Conservation (phyloP, 2,797 vertebrate species). For the Typhlichthys eigenmanni region DNA sequence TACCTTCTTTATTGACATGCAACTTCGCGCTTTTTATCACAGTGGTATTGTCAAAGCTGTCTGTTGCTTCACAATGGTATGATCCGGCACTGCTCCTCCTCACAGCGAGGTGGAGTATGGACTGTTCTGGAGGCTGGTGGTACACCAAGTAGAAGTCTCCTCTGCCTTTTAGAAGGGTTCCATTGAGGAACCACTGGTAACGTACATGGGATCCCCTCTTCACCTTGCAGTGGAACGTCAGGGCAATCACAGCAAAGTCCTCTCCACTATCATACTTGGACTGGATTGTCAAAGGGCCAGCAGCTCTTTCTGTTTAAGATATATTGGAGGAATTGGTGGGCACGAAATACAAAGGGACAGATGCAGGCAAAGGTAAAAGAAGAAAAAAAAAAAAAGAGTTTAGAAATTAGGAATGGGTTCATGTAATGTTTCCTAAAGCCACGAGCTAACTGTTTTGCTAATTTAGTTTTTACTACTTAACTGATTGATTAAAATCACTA, state of each 20-base stretch:
- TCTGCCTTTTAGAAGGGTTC: slow-evolving; percentile 27
- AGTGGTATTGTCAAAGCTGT: slow-evolving; percentile 64
- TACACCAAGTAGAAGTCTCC: slow-evolving; percentile 48
- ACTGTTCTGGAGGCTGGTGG: slow-evolving; percentile 26
- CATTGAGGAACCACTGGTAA: slow-evolving; percentile 73
- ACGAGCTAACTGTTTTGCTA: too few species aligned
- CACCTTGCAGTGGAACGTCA: slow-evolving; percentile 61
- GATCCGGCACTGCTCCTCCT: slow-evolving; percentile 44
- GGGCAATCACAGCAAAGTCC: slow-evolving; percentile 46
- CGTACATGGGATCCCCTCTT: slow-evolving; percentile 54
- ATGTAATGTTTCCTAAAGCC: too few species aligned
- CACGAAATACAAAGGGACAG: neutral
- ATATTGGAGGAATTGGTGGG: neutral
- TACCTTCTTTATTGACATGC: slow-evolving; percentile 69
- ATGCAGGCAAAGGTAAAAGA: neutral
- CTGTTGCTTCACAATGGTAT: slow-evolving; percentile 69
- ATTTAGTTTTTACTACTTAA: too few species aligned
- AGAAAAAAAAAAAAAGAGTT: neutral
- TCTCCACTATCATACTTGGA: slow-evolving; percentile 31
- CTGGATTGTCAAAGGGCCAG: slow-evolving; percentile 51
- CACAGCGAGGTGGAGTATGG: slow-evolving; percentile 47
- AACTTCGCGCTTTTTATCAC: slow-evolving; percentile 43
- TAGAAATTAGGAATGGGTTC: neutral
- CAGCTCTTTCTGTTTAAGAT: slow-evolving; percentile 59
- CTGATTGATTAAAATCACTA: too few species aligned